Evolutionary conservation across 1,140 invertebrate genomes (phyloP).

Genomic region (Leptinotarsa defecta): DNA sequence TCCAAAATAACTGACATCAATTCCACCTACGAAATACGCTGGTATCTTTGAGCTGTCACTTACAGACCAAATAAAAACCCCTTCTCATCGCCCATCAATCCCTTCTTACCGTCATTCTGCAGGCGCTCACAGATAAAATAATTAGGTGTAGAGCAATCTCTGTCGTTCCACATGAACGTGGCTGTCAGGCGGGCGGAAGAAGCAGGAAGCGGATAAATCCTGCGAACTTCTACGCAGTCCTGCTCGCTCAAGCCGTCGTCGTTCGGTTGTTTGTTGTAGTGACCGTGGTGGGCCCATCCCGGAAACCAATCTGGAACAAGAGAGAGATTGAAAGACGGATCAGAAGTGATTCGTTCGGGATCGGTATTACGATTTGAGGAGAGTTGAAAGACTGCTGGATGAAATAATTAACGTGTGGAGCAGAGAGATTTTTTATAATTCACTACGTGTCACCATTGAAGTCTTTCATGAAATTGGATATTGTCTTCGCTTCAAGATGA

Average conservation of each 20-base stretch:
- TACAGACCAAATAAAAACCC: too few species aligned
- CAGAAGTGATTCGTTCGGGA: too few species aligned
- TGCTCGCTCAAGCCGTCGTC: slow-evolving; percentile 78
- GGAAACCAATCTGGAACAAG: slow-evolving; percentile 75
- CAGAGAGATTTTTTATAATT: too few species aligned
- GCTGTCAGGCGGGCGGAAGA: slow-evolving; percentile 54
- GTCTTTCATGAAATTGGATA: too few species aligned
- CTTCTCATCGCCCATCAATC: not conserved
- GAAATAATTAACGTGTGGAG: too few species aligned
- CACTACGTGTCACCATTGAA: too few species aligned
- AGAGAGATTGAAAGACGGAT: not conserved
- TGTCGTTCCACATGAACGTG: slow-evolving; percentile 77
- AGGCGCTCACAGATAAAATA: slow-evolving; percentile 72
- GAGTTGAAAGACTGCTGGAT: too few species aligned
- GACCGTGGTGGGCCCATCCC: slow-evolving; percentile 67
- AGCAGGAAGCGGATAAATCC: slow-evolving; percentile 64
- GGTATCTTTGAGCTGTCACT: too few species aligned
- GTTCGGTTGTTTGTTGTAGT: slow-evolving; percentile 75
- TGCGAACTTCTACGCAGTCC: slow-evolving; percentile 77
- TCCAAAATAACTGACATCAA: too few species aligned
- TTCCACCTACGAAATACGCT: too few species aligned
- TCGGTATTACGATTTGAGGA: too few species aligned
- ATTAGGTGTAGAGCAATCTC: slow-evolving; percentile 71
- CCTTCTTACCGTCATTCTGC: slow-evolving; percentile 59
- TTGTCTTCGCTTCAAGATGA: too few species aligned